These are phyloP conservation scores for Charaxes varanes DNA, from an alignment of 1,140 invertebrate genomes.

Conservation along the genomic window DNA sequence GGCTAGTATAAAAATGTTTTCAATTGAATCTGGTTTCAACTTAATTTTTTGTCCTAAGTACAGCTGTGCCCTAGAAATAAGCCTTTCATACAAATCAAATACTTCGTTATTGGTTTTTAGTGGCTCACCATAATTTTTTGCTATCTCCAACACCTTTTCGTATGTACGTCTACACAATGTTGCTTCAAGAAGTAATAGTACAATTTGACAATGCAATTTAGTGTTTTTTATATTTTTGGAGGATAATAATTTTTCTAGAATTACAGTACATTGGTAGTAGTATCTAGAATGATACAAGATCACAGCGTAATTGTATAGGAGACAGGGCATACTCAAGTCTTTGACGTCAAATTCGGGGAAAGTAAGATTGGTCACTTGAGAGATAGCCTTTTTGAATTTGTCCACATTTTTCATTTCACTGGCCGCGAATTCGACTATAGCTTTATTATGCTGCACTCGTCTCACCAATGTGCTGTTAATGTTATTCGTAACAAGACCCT, in stretches of 20 bases:
- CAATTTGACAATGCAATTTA: slow-evolving; percentile 58
- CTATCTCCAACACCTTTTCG: slow-evolving; percentile 54
- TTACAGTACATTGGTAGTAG: slow-evolving; percentile 82
- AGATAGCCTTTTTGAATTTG: slow-evolving; percentile 80
- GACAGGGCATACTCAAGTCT: slow-evolving; percentile 68
- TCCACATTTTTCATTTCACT: slow-evolving; percentile 81
- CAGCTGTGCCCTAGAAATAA: slow-evolving; percentile 69
- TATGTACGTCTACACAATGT: slow-evolving; percentile 57
- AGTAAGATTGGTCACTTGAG: slow-evolving; percentile 77
- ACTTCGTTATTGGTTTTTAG: slow-evolving; percentile 49
- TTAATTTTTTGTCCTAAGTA: slow-evolving; percentile 68
- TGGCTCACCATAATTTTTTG: slow-evolving; percentile 47
- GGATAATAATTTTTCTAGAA: slow-evolving; percentile 78
- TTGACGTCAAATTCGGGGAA: slow-evolving; percentile 63
- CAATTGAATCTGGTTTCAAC: slow-evolving; percentile 65
- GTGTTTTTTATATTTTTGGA: slow-evolving; percentile 55
- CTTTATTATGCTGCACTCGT: slow-evolving; percentile 61
- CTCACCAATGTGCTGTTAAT: slow-evolving; percentile 32
- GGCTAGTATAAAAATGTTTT: slow-evolving; percentile 70
- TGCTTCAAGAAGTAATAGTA: slow-evolving; percentile 68
- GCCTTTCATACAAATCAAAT: slow-evolving; percentile 57
- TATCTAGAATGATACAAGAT: slow-evolving; percentile 87
- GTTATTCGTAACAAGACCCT: slow-evolving; percentile 39
- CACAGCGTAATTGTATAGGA: slow-evolving; percentile 89
- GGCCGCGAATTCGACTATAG: slow-evolving; percentile 50